Percentiles rank a stretch among this genome's conserved stretches.
Conservation (phyloP, 2,797 vertebrate genomes). For the Phrynocephalus guinanensis region DNA sequence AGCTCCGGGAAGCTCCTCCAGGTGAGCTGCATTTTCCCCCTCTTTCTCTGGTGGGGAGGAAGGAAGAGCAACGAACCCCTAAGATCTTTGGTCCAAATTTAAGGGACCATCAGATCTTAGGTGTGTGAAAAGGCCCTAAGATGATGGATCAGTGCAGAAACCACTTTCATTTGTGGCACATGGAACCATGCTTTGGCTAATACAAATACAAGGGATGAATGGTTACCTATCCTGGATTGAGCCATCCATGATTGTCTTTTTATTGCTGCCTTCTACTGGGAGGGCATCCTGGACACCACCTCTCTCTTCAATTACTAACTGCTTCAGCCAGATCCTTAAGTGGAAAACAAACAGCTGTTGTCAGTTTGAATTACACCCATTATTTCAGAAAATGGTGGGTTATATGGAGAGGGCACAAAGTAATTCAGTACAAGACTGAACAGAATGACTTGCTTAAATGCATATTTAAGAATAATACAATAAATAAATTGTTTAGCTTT, state of each 20-base stretch:
- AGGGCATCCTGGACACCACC: neutral
- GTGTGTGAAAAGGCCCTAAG: too few relatives aligned
- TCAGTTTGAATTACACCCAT: constrained; percentile 20
- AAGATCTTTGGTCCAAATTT: too few relatives aligned
- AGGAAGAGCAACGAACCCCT: too few relatives aligned
- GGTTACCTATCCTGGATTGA: neutral
- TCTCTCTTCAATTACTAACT: constrained; percentile 2
- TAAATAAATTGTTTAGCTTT: constrained; percentile 37
- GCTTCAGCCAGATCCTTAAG: constrained; percentile 12
- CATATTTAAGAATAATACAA: constrained; percentile 32
- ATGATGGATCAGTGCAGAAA: neutral
- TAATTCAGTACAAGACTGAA: constrained; percentile 11
- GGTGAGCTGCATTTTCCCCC: too few relatives aligned
- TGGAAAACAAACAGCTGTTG: constrained; percentile 38
- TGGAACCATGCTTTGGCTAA: neutral
- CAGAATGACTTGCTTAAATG: constrained; percentile 27
- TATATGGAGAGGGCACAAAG: neutral
- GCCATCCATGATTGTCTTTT: neutral
- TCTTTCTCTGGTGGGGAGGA: too few relatives aligned
- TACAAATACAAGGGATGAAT: neutral
- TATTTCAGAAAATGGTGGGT: constrained; percentile 19
- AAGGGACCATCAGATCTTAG: too few relatives aligned
- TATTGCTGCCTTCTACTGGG: neutral
- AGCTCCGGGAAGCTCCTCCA: too few relatives aligned
- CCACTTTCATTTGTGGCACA: neutral